Percentiles rank a stretch among this genome's conserved stretches.
Evolutionary conservation across 2,797 vertebrate species (phyloP).

Genomic region (Emydoidea blandingii): DNA sequence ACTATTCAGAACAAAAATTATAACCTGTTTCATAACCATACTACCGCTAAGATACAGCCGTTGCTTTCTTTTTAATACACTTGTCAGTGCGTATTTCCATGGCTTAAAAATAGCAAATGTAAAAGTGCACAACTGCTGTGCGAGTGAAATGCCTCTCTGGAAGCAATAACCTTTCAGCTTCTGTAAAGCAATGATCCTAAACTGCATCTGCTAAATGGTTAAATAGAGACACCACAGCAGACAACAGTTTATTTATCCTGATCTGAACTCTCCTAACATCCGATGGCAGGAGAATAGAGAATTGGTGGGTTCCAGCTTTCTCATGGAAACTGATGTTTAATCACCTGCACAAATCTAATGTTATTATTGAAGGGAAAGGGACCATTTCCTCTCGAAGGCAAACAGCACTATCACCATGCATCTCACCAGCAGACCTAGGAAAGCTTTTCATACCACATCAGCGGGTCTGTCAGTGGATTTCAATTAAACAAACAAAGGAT

Average conservation of each 20-base stretch:
- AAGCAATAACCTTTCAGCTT: constrained; percentile 20
- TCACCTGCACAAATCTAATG: not conserved
- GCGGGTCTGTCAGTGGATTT: not conserved
- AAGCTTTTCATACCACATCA: rapidly evolving
- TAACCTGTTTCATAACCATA: constrained; percentile 17
- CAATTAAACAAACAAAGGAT: not conserved
- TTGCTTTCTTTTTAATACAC: constrained; percentile 7
- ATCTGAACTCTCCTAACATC: not conserved
- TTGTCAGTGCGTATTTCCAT: constrained; percentile 34
- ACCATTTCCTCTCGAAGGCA: not conserved
- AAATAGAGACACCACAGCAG: constrained; percentile 37
- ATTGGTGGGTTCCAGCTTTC: not conserved
- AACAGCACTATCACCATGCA: not conserved
- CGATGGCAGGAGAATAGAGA: not conserved
- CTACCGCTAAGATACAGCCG: not conserved
- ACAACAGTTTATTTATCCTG: not conserved
- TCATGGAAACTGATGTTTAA: not conserved
- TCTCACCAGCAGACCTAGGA: not conserved
- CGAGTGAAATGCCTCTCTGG: constrained; percentile 56
- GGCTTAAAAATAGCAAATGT: constrained; percentile 71
- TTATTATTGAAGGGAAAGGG: not conserved
- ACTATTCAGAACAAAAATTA: not conserved
- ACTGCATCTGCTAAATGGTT: constrained; percentile 43
- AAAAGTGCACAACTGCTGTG: constrained; percentile 55
- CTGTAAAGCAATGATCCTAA: constrained; percentile 41